Conservation (phyloP, 2,797 vertebrate genomes). For the Sebastes vulpes region DNA sequence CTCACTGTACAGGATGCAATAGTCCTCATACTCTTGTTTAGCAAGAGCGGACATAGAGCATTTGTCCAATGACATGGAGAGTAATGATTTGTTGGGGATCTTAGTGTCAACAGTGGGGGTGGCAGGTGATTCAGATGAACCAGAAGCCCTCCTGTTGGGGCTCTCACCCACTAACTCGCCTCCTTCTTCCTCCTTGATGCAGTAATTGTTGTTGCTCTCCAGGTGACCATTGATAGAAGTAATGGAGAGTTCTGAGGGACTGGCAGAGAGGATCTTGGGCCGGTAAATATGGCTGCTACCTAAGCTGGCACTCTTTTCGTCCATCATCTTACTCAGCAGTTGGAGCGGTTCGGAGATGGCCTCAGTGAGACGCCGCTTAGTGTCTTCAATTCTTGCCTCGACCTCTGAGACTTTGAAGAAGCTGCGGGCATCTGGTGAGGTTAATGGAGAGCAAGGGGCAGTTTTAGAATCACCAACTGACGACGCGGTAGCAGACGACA, state of each 20-base stretch:
- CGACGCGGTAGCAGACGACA: slow-evolving; percentile 58
- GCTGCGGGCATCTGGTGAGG: slow-evolving; percentile 92
- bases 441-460: slow-evolving; percentile 92
- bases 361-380: slow-evolving; percentile 95
- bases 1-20: slow-evolving; percentile 92
- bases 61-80: slow-evolving; percentile 84
- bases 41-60: slow-evolving; percentile 92
- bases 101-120: slow-evolving; percentile 44
- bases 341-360: slow-evolving; percentile 96
- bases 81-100: slow-evolving; percentile 62
- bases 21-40: slow-evolving; percentile 96
- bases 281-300: slow-evolving; percentile 81
- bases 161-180: slow-evolving; percentile 86
- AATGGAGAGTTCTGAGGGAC: slow-evolving; percentile 93
- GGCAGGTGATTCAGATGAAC: slow-evolving; percentile 36
- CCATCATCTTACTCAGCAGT: slow-evolving; percentile 96
- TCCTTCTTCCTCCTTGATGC: slow-evolving; percentile 96
- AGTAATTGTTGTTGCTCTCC: slow-evolving; percentile 94
- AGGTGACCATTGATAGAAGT: slow-evolving; percentile 89
- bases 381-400: slow-evolving; percentile 96
- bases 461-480: slow-evolving; percentile 92
- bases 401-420: slow-evolving; percentile 99
- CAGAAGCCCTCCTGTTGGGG: slow-evolving; percentile 66
- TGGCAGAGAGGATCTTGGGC: slow-evolving; percentile 93
- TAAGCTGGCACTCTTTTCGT: slow-evolving; percentile 90